A percentile compares a stretch with the other conserved stretches of the same genome.
These are phyloP conservation scores for Amia ocellicauda DNA, from an alignment of 2,113 vertebrate species.

Conservation along the genomic window DNA sequence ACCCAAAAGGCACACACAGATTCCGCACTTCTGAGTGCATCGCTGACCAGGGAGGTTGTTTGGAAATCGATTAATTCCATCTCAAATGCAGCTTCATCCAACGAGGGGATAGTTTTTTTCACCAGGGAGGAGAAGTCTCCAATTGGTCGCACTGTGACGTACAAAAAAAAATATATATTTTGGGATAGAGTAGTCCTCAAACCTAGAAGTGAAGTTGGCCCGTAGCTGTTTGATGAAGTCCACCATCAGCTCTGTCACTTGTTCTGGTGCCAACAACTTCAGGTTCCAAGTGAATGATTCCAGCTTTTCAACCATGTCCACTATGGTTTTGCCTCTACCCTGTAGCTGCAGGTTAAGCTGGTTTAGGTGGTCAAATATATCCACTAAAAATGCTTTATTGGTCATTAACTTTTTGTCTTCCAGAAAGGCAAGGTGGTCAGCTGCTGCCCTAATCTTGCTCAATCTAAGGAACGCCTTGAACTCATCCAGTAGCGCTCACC, in stretches of 20 bases:
- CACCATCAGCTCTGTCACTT: background rate
- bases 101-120: background rate
- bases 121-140: constrained; percentile 5
- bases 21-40: background rate
- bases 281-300: background rate
- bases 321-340: background rate
- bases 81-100: constrained; percentile 10
- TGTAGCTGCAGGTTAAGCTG: background rate
- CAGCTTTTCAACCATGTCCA: background rate
- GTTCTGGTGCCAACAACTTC: background rate
- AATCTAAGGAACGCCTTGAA: background rate
- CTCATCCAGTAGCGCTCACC: constrained; percentile 2
- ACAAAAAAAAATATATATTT: background rate
- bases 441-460: constrained; percentile 14
- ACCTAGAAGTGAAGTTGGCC: constrained; percentile 4
- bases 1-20: constrained; percentile 11
- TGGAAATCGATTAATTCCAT: constrained; percentile 11
- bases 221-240: constrained; percentile 1
- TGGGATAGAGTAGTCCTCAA: constrained; percentile 6
- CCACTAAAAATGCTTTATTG: constrained; percentile 10
- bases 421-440: constrained; percentile 3
- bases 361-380: constrained; percentile 8
- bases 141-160: background rate
- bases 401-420: background rate
- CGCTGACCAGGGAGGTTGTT: background rate